Evolutionary conservation across 2,888 invertebrate species (phyloP).

Genomic region (Drosophila kambysellisi): DNA sequence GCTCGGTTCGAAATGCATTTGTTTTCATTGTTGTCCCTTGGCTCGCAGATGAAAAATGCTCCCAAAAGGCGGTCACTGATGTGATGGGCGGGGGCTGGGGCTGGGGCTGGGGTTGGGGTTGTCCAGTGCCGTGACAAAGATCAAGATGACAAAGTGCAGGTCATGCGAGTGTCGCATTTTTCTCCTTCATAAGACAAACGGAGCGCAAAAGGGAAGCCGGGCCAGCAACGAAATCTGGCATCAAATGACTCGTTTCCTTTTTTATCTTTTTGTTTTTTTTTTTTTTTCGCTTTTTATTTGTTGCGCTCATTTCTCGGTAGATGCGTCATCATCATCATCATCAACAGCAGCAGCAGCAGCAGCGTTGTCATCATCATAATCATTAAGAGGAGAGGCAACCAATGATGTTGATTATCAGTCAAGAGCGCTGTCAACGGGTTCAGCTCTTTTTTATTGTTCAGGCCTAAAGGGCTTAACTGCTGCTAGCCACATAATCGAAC

Average conservation of each 20-base stretch:
- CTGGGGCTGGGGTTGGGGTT: neutral
- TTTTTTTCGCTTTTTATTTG: neutral
- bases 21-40: conserved; percentile 71
- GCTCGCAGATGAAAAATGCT: conserved; percentile 35
- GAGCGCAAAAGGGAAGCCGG: neutral
- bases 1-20: conserved; percentile 67
- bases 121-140: conserved; percentile 45
- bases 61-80: conserved; percentile 1
- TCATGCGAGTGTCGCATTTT: conserved; percentile 67
- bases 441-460: neutral
- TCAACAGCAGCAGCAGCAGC: neutral
- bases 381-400: conserved; percentile 7
- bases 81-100: neutral
- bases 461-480: neutral
- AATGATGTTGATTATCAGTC: conserved; percentile 23
- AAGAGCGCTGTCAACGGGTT: conserved; percentile 32
- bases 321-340: conserved; percentile 26
- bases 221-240: conserved; percentile 16
- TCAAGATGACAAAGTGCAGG: conserved; percentile 77
- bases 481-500: neutral
- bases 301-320: conserved; percentile 10
- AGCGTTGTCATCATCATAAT: conserved; percentile 16
- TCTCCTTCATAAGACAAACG: conserved; percentile 34
- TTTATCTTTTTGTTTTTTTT: neutral
- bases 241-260: conserved; percentile 45